Evolutionary conservation across 2,888 invertebrate species (phyloP).

Genomic region (Chymomyza fuscimana): DNA sequence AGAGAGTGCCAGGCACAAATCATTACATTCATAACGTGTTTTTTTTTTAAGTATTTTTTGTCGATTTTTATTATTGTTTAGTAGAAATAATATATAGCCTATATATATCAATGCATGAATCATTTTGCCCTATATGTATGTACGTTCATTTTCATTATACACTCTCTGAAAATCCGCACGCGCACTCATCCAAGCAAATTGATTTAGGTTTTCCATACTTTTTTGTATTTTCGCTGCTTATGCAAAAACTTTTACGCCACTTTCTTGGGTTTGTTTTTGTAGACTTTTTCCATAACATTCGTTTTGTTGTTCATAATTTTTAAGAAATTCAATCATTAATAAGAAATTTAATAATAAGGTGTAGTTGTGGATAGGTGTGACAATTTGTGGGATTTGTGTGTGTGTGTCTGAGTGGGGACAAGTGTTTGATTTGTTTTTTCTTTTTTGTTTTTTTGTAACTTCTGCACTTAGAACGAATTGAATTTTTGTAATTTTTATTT

Average conservation of each 20-base stretch:
- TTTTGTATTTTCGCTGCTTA: background rate
- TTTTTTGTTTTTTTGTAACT: slow-evolving; percentile 17
- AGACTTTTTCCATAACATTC: slow-evolving; percentile 43
- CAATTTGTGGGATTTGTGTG: too few species aligned
- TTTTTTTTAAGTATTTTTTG: slow-evolving; percentile 24
- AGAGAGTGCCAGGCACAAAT: background rate
- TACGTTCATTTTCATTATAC: background rate
- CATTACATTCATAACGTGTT: background rate
- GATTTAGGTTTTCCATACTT: background rate
- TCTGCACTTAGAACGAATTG: slow-evolving; percentile 43
- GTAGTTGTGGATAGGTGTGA: slow-evolving; percentile 22
- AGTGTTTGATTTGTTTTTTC: slow-evolving; percentile 5
- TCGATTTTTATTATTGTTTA: slow-evolving; percentile 28
- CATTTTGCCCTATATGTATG: slow-evolving; percentile 20
- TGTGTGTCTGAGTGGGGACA: background rate
- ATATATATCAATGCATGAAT: slow-evolving; percentile 27
- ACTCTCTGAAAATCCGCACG: background rate
- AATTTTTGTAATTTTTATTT: slow-evolving; percentile 70
- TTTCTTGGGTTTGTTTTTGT: slow-evolving; percentile 32
- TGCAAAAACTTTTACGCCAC: background rate
- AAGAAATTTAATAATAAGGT: slow-evolving; percentile 63
- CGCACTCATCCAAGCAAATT: background rate
- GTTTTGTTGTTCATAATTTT: slow-evolving; percentile 30
- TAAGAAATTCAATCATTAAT: slow-evolving; percentile 46
- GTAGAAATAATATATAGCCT: slow-evolving; percentile 40